A percentile compares a stretch with the other conserved stretches of the same genome.
Evolutionary conservation across 2,888 invertebrate genomes (phyloP).

Genomic region (Sarcophaga caerulescens): DNA sequence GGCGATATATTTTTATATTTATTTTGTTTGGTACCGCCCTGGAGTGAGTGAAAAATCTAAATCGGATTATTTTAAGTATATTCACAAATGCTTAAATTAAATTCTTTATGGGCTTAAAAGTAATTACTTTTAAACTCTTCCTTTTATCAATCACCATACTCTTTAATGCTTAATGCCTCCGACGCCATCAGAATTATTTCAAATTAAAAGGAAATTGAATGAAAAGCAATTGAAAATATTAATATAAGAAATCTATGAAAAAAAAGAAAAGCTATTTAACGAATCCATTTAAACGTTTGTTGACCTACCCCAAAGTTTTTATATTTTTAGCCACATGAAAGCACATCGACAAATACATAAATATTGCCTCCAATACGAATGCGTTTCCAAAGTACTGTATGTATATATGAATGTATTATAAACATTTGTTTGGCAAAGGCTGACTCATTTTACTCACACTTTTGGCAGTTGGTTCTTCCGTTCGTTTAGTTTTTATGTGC

Average conservation of each 20-base stretch:
- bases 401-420: not conserved
- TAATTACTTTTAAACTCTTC: too few species aligned
- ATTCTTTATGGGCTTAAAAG: too few species aligned
- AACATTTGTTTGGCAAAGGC: not conserved
- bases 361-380: not conserved
- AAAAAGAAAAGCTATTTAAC: not conserved
- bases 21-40: too few species aligned
- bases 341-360: too few species aligned
- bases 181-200: not conserved
- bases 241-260: not conserved
- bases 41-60: too few species aligned
- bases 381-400: not conserved
- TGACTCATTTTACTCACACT: not conserved
- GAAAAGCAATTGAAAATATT: not conserved
- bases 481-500: not conserved
- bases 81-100: too few species aligned
- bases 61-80: too few species aligned
- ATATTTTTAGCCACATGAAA: not conserved
- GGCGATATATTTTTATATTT: too few species aligned
- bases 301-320: not conserved
- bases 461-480: not conserved
- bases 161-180: not conserved
- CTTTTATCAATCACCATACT: not conserved
- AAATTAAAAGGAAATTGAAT: not conserved
- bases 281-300: not conserved